Evolutionary conservation across 2,888 invertebrate genomes (phyloP).

Genomic region (Pristionchus maxplancki): DNA sequence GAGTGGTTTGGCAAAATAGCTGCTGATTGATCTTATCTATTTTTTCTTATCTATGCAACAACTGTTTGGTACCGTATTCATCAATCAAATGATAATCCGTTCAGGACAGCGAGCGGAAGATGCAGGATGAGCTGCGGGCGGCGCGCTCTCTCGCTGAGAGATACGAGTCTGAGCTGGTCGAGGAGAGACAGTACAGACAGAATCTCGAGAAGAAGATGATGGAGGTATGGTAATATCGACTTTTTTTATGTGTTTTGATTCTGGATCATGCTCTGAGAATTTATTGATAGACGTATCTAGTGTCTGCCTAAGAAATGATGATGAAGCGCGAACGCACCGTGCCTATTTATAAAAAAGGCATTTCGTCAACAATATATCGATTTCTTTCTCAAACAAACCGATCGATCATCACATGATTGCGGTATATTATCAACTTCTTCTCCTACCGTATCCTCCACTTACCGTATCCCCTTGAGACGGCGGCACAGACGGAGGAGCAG

Average conservation of each 20-base stretch:
- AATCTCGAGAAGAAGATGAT: slow-evolving; percentile 83
- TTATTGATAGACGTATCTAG: too few species aligned
- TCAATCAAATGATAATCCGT: slow-evolving; percentile 61
- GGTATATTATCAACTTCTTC: too few species aligned
- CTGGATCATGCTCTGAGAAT: too few species aligned
- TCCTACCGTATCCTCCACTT: too few species aligned
- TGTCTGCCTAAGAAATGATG: too few species aligned
- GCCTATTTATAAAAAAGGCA: too few species aligned
- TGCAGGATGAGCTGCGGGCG: slow-evolving; percentile 76
- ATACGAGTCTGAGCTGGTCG: slow-evolving; percentile 84
- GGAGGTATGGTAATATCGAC: slow-evolving; percentile 55
- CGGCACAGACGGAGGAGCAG: slow-evolving; percentile 59
- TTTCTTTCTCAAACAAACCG: too few species aligned
- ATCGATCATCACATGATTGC: too few species aligned
- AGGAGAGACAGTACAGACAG: slow-evolving; percentile 86
- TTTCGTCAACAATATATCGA: too few species aligned
- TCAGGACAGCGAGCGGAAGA: slow-evolving; percentile 78
- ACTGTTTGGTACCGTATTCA: not conserved
- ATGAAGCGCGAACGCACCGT: too few species aligned
- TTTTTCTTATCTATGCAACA: not conserved
- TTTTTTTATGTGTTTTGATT: not conserved
- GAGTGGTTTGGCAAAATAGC: too few species aligned
- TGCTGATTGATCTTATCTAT: too few species aligned
- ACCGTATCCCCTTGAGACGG: slow-evolving; percentile 54
- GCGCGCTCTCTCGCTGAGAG: slow-evolving; percentile 81